phyloP scores from a whole-genome alignment of 2,113 vertebrate species.

The Neolamprologus fasciatus region DNA sequence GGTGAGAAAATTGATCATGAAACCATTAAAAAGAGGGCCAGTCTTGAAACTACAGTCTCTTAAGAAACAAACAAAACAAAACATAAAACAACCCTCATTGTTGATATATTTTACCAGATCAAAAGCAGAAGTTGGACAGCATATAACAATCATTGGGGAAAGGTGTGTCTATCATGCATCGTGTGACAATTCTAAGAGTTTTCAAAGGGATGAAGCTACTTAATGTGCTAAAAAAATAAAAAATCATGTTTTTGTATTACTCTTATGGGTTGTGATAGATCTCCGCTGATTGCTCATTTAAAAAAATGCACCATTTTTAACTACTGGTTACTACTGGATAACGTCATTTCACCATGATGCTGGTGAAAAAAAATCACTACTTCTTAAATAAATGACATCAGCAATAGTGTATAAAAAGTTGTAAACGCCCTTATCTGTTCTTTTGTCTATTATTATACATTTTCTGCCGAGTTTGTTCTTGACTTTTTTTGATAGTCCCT shows the following conservation, averaged over 20 bases:
- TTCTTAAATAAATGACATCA: background rate
- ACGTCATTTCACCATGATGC: accelerated
- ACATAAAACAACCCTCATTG: accelerated
- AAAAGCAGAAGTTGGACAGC: accelerated
- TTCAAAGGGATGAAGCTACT: background rate
- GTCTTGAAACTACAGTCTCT: background rate
- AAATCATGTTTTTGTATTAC: background rate
- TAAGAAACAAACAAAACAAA: background rate
- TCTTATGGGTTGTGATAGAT: background rate
- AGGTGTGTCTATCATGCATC: background rate
- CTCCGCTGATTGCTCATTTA: accelerated
- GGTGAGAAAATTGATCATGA: background rate
- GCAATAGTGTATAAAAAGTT: background rate
- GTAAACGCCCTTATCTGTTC: accelerated
- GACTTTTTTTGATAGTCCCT: background rate
- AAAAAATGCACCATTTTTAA: background rate
- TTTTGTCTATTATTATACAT: background rate
- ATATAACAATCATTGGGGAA: background rate
- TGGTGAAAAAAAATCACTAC: accelerated
- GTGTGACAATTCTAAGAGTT: background rate
- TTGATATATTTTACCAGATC: background rate
- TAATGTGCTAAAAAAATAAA: accelerated
- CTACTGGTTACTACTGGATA: background rate
- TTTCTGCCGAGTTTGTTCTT: background rate
- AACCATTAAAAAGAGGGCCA: background rate